Evolutionary conservation across 2,113 vertebrate genomes (phyloP), one percentile per base, ranked within the genome.

Genomic region (Procavia capensis): DNA sequence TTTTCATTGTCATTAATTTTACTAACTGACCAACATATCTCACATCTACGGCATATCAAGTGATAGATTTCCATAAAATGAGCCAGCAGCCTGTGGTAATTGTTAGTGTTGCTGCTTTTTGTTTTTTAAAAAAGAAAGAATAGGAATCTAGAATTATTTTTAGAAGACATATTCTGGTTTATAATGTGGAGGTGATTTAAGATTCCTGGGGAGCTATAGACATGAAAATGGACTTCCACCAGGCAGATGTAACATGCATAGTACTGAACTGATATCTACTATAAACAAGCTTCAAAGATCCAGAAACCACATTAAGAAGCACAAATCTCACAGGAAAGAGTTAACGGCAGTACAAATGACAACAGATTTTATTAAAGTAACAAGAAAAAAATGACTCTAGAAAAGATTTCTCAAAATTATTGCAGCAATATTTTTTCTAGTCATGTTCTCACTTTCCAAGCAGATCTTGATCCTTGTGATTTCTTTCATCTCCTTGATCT

Each of bases 381-480:
- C 57, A 61, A 76, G 66, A 13, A 25, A 22, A 91, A 90, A 92
- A 75, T 74, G n/a, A 74, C 78, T 66, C 34, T 83, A 25, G 45
- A 80, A 79, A 95, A 92, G 29, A 90, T 86, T 90, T 94, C 81
- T 91, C 47, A 66, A 96, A 91, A 95, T 93, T 86, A 95, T 72
- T 88, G 9, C 29, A 80, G 63, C 13, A 39, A 91, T 96, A 27
- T 41, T 80, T 86, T 96, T 92, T 85, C 95, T 76, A 36, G 82
- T 83, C 90, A 95, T 93, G 85, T 93, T 95, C 88, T 88, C 68
- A 80, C 70, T 90, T 96, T 90, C 82, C 78, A 86, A 93, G 93
- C 39, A 84, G 80, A 93, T 90, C 86, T 94, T 95, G 78, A 93
- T 95, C 88, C 95, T 83, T 95, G 88, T 88, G 86, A 94, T 92